Conservation (phyloP, 1,140 invertebrate genomes). For the Bombus waltoni region DNA sequence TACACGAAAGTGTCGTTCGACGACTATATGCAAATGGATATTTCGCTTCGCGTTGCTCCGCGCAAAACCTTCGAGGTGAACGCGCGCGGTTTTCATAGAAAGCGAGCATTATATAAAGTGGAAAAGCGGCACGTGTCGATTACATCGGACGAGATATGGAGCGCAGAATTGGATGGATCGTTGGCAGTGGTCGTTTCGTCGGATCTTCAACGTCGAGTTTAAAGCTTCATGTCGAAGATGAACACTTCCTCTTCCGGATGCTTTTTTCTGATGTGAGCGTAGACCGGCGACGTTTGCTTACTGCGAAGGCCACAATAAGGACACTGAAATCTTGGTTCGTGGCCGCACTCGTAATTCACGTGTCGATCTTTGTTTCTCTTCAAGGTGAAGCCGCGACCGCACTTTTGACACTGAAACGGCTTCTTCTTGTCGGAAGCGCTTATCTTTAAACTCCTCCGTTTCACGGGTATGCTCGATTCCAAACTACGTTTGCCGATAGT, state of each 20-base stretch:
- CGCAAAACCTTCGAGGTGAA: background rate
- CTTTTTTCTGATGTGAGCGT: conserved; percentile 85
- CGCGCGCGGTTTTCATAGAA: background rate
- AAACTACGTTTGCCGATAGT: conserved; percentile 40
- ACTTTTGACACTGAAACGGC: conserved; percentile 88
- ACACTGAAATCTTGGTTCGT: conserved; percentile 91
- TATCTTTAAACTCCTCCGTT: conserved; percentile 32
- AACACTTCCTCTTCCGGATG: conserved; percentile 73
- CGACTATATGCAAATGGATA: background rate
- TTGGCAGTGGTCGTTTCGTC: background rate
- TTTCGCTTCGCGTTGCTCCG: background rate
- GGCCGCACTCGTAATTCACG: conserved; percentile 93
- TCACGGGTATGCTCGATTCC: conserved; percentile 37
- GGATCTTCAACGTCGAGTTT: conserved; percentile 30
- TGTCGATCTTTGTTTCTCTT: conserved; percentile 91
- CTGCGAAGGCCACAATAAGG: conserved; percentile 89
- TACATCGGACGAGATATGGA: background rate
- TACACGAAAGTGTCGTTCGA: background rate
- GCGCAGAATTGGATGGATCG: background rate
- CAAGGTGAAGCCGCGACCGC: conserved; percentile 90
- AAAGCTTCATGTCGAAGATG: conserved; percentile 70
- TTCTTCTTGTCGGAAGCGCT: conserved; percentile 70
- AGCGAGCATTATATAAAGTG: background rate
- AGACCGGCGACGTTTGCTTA: conserved; percentile 92
- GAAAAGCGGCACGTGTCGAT: conserved; percentile 10